Conservation (phyloP, 2,797 vertebrate species). For the Enteromius anoplus region DNA sequence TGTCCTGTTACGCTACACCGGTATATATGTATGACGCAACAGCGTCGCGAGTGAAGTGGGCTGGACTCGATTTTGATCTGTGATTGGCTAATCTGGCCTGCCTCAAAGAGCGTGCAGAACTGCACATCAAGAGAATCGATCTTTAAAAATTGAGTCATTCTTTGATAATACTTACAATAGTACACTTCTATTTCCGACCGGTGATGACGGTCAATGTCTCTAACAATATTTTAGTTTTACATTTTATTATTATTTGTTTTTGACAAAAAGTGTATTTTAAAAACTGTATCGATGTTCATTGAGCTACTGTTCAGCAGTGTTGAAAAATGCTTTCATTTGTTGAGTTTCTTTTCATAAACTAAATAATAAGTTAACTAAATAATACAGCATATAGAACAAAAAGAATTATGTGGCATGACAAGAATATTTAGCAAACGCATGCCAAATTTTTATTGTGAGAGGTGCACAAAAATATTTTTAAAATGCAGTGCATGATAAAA, state of each 20-base stretch:
- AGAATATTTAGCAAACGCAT: not conserved
- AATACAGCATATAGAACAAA: not conserved
- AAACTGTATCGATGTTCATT: not conserved
- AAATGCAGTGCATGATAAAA: not conserved
- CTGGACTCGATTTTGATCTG: not conserved
- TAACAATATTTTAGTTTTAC: not conserved
- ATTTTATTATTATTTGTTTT: not conserved
- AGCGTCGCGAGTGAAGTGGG: not conserved
- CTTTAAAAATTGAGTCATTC: not conserved
- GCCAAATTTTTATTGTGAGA: not conserved
- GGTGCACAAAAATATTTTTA: not conserved
- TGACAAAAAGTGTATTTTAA: not conserved
- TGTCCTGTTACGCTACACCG: not conserved
- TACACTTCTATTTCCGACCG: not conserved
- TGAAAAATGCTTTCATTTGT: not conserved
- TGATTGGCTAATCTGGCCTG: slow-evolving; percentile 4
- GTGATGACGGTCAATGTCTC: not conserved
- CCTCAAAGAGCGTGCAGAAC: not conserved
- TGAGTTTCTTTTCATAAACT: not conserved
- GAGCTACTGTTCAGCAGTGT: not conserved
- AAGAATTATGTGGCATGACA: not conserved
- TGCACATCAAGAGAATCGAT: not conserved
- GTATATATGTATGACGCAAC: slow-evolving; percentile 49
- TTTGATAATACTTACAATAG: not conserved
- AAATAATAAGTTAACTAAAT: not conserved